Conservation (phyloP, 2,113 vertebrate genomes). For the Macrotis lagotis region DNA sequence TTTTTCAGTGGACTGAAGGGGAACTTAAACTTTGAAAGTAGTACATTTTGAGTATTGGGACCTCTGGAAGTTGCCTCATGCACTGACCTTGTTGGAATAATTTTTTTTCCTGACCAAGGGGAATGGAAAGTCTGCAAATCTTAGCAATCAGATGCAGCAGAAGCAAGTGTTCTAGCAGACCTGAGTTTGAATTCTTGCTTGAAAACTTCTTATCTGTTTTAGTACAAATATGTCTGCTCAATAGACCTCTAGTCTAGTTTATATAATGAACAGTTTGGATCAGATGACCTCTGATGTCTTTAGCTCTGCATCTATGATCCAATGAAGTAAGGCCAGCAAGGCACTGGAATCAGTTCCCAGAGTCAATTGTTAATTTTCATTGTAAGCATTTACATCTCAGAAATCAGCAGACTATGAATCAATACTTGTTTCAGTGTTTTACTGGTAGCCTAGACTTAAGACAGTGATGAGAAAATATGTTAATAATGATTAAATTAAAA, state of each 20-base stretch:
- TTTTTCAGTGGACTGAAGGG: background rate
- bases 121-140: background rate
- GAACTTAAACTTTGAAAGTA: background rate
- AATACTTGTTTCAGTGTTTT: background rate
- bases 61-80: background rate
- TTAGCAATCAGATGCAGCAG: background rate
- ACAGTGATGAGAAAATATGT: background rate
- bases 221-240: background rate
- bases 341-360: background rate
- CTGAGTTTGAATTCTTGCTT: background rate
- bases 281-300: background rate
- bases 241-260: background rate
- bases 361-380: background rate
- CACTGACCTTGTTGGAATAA: background rate
- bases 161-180: background rate
- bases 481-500: background rate
- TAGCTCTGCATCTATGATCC: background rate
- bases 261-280: background rate
- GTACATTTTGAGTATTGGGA: background rate
- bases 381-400: background rate
- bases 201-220: background rate
- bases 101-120: constrained; percentile 17
- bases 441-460: background rate
- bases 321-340: background rate
- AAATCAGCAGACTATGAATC: background rate